phyloP scores from a whole-genome alignment of 2,888 invertebrate genomes.

The Microctonus hyperodae region DNA sequence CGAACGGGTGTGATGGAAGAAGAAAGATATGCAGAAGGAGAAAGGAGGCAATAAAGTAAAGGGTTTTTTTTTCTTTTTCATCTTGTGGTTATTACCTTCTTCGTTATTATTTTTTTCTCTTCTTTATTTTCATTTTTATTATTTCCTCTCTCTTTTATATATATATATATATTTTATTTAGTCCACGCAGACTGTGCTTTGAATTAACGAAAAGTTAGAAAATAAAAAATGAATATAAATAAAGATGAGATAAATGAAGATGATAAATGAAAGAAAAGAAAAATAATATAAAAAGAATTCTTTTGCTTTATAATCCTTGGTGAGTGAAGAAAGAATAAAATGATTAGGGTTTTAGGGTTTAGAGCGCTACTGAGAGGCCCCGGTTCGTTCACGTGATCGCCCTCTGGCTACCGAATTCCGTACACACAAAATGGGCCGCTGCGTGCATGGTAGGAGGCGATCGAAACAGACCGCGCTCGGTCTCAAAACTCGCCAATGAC shows the following conservation, averaged over 20 bases:
- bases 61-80: constrained; percentile 22
- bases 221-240: constrained; percentile 31
- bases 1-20: constrained; percentile 27
- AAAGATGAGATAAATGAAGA: constrained; percentile 19
- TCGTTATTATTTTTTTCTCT: constrained; percentile 18
- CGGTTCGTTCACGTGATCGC: constrained; percentile 54
- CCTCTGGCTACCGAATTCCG: constrained; percentile 60
- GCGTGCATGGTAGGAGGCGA: constrained; percentile 61
- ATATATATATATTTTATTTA: constrained; percentile 1
- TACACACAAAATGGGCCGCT: constrained; percentile 67
- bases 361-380: constrained; percentile 44
- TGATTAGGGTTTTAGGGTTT: constrained; percentile 54
- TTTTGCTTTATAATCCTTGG: constrained; percentile 29
- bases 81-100: constrained; percentile 27
- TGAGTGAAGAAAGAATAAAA: constrained; percentile 48
- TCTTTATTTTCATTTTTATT: constrained; percentile 5
- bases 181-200: constrained; percentile 21
- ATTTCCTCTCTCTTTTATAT: not conserved
- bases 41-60: constrained; percentile 18
- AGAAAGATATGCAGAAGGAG: constrained; percentile 23
- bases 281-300: constrained; percentile 34
- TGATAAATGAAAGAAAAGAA: constrained; percentile 13
- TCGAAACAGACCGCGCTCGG: constrained; percentile 62
- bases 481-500: constrained; percentile 56
- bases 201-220: not conserved